Conservation (phyloP, 2,888 invertebrate species). For the Vesta saturnalis region DNA sequence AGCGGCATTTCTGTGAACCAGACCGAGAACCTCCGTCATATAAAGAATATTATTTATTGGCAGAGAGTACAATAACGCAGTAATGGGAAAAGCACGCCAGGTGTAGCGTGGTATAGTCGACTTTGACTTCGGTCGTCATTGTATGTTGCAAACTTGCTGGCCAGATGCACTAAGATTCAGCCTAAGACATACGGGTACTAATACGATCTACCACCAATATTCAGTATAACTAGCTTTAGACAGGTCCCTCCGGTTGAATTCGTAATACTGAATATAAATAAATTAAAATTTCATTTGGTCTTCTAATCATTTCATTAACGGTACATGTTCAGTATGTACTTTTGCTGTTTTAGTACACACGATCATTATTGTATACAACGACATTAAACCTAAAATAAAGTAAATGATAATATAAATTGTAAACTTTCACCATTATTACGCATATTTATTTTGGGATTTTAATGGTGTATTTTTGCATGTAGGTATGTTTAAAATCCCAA, state of each 20-base stretch:
- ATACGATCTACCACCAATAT: conserved; percentile 55
- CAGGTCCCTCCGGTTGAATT: conserved; percentile 32
- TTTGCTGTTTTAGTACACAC: too few relatives aligned
- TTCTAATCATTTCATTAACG: too few relatives aligned
- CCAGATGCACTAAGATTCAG: conserved; percentile 48
- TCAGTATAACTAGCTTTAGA: conserved; percentile 54
- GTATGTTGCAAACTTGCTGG: conserved; percentile 41
- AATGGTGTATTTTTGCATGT: too few relatives aligned
- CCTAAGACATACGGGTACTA: conserved; percentile 53
- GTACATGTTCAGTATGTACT: too few relatives aligned
- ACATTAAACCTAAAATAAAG: too few relatives aligned
- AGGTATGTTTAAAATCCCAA: too few relatives aligned
- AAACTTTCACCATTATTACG: too few relatives aligned
- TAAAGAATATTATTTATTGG: conserved; percentile 63
- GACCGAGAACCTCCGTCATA: conserved; percentile 56
- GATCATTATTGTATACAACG: too few relatives aligned
- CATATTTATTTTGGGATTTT: too few relatives aligned
- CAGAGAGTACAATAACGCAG: conserved; percentile 60
- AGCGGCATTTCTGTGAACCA: conserved; percentile 43
- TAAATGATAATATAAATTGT: too few relatives aligned
- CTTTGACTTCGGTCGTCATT: conserved; percentile 29
- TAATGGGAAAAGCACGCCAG: conserved; percentile 55
- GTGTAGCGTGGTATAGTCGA: conserved; percentile 26
- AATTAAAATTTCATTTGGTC: conserved; percentile 53
- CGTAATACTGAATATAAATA: conserved; percentile 57